Evolutionary conservation across 2,113 vertebrate genomes (phyloP), one percentile per base, ranked within the genome.

Genomic region (Corvus hawaiiensis): DNA sequence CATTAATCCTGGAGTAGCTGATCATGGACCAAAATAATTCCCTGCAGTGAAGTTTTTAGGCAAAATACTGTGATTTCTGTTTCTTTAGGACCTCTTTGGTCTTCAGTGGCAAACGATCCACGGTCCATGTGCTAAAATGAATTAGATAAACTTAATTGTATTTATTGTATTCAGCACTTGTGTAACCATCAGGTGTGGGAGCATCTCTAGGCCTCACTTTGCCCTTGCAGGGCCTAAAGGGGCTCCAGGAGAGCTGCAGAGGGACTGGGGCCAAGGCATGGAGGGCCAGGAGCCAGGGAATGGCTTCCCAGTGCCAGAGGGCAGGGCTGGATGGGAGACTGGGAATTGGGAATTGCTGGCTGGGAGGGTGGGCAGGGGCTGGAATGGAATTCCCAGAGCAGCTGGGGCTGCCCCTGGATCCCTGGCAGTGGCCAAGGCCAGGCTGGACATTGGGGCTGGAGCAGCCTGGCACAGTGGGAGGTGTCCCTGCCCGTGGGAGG

Each of bases 381-480:
- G 39, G 41, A 1, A 6, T 73, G 58, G n/a, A 10, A 46, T 55
- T 63, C 1, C n/a, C 69, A 64, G 41, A 73, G 58, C 1, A 73
- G 66, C 55, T 83, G 78, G 33, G 63, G 15, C 66, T 62, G 37
- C 51, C 37, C 43, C n/a, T 35, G 81, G 8, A 64, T 48, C 63
- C n/a, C 41, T 80, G 77, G 13, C 1, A 46, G 1, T 67, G 51
- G 0, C 62, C 76, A 8, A 54, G 67, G 66, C 7, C 11, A 4
- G 35, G 48, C 0, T 84, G 77, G 32, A 30, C 32, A 13, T 1
- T 26, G 22, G 19, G 39, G 32, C 9, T 35, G 4, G 68, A 73
- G 14, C 7, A 28, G 0, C 18, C 23, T 74, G 59, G 69, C 23
- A 7, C 0, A 0, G 11, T n/a, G 41, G 41, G 0, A 84, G 12